These are phyloP conservation scores for Lathamus discolor DNA, from an alignment of 2,113 vertebrate genomes.

Conservation along the genomic window DNA sequence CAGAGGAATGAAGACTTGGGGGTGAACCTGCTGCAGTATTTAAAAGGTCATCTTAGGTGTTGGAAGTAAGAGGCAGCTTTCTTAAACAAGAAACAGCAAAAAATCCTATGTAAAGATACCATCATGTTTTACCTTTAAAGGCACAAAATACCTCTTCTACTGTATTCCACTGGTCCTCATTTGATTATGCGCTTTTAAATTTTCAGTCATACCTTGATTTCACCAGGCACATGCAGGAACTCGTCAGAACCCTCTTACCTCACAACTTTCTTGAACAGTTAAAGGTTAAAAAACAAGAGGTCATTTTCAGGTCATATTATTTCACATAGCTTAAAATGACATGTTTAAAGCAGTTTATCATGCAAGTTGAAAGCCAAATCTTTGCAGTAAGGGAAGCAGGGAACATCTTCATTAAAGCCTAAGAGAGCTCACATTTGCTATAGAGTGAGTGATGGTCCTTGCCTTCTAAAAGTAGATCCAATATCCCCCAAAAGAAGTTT, in stretches of 20 bases:
- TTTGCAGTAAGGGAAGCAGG: neutral
- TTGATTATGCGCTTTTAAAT: neutral
- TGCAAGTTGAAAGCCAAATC: neutral
- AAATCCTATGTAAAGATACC: neutral
- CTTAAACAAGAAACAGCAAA: neutral
- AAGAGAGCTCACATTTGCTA: neutral
- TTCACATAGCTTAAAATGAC: neutral
- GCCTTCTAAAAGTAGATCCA: neutral
- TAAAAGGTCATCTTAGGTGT: neutral
- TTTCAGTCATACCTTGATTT: neutral
- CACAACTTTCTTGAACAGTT: neutral
- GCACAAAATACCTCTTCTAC: neutral
- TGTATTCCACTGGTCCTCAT: rapidly evolving
- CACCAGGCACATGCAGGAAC: neutral
- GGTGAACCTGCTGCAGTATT: neutral
- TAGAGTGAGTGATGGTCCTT: neutral
- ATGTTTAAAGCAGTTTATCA: neutral
- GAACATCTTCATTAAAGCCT: neutral
- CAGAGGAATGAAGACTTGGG: neutral
- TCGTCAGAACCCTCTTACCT: neutral
- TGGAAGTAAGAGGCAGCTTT: neutral
- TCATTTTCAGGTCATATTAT: neutral
- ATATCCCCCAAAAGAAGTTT: neutral
- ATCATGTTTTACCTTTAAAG: neutral
- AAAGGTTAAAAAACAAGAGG: neutral